Conservation (phyloP, 1,140 invertebrate species). For the Calosoma granatense region DNA sequence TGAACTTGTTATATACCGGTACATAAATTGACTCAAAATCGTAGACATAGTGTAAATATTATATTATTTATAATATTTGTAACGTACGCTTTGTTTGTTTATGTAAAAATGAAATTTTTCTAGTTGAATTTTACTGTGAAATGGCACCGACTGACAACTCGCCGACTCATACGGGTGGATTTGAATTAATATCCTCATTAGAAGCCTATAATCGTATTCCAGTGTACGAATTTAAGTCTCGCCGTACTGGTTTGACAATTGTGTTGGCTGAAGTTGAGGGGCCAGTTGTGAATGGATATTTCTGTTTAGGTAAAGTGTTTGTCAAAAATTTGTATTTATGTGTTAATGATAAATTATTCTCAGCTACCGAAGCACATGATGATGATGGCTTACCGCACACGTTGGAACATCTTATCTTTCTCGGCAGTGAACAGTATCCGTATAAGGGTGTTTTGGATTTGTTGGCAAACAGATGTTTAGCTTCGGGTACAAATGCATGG, state of each 20-base stretch:
- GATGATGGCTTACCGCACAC: conserved; percentile 90
- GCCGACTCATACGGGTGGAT: conserved; percentile 38
- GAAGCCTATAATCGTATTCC: conserved; percentile 61
- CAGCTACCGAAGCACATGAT: conserved; percentile 82
- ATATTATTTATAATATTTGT: no score
- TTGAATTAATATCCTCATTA: conserved; percentile 50
- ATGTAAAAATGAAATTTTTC: no score
- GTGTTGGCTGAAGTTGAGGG: conserved; percentile 76
- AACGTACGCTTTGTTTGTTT: no score
- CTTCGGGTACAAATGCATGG: conserved; percentile 84
- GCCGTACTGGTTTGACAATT: conserved; percentile 65
- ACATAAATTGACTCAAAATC: no score
- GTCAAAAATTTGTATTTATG: conserved; percentile 11
- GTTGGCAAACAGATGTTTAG: conserved; percentile 77
- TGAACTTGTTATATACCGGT: no score
- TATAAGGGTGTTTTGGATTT: conserved; percentile 84
- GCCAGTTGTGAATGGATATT: conserved; percentile 76
- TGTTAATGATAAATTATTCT: conserved; percentile 23
- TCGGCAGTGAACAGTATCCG: conserved; percentile 83
- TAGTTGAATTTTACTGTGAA: no score
- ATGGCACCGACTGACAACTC: conserved; percentile 45
- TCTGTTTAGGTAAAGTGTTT: conserved; percentile 60
- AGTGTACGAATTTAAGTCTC: conserved; percentile 72
- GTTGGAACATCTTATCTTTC: conserved; percentile 83
- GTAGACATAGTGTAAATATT: no score